Conservation (phyloP, 2,888 invertebrate genomes). For the Hydroisotoma schaefferi region DNA sequence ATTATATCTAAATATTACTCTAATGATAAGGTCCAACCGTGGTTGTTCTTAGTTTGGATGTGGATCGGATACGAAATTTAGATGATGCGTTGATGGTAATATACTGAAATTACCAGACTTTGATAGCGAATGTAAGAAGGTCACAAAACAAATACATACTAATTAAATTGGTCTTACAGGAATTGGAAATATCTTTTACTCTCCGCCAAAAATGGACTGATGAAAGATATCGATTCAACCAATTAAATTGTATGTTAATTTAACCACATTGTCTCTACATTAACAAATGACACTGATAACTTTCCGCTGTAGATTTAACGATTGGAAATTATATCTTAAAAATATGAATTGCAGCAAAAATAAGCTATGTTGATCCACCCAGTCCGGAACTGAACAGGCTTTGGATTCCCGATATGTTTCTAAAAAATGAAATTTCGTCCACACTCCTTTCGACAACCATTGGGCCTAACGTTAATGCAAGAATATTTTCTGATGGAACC, state of each 20-base stretch:
- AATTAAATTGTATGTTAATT: neutral
- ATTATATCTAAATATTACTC: no score
- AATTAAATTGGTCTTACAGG: neutral
- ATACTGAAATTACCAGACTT: neutral
- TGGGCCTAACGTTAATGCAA: neutral
- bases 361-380: neutral
- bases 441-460: neutral
- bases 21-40: neutral
- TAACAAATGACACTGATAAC: neutral
- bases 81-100: neutral
- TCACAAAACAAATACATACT: neutral
- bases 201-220: conserved; percentile 1
- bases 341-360: neutral
- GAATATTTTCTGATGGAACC: neutral
- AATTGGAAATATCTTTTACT: neutral
- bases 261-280: neutral
- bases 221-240: neutral
- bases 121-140: neutral
- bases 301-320: no score
- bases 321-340: neutral
- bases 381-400: neutral
- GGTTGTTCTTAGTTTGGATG: neutral
- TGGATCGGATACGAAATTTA: neutral
- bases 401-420: neutral
- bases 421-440: neutral